phyloP scores from a whole-genome alignment of 2,113 vertebrate species.

The Lipophrys pholis region DNA sequence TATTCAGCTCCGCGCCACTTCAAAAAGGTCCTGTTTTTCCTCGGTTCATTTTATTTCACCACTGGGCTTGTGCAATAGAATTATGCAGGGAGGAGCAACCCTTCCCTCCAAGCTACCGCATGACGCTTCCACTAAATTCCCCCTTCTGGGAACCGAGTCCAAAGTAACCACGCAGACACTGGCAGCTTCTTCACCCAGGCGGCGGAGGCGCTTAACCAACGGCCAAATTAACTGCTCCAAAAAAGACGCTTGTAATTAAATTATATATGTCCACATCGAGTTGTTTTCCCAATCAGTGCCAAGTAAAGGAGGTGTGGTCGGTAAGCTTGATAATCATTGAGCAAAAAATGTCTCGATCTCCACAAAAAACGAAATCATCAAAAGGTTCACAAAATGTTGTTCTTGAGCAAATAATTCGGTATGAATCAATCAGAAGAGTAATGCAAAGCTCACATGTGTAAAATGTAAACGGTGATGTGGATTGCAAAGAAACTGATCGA shows the following conservation, averaged over 20 bases:
- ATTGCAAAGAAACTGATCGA: too few relatives aligned
- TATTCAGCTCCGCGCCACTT: slow-evolving; percentile 57
- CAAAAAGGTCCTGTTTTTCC: slow-evolving; percentile 64
- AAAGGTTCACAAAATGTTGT: too few relatives aligned
- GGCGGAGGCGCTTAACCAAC: neutral
- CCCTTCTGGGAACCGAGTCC: slow-evolving; percentile 29
- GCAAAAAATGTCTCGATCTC: too few relatives aligned
- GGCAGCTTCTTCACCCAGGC: slow-evolving; percentile 3
- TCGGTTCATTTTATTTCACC: slow-evolving; percentile 48
- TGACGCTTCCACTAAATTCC: slow-evolving; percentile 32
- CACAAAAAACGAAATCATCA: too few relatives aligned
- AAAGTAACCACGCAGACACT: slow-evolving; percentile 9
- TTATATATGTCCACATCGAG: neutral
- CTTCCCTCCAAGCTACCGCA: slow-evolving; percentile 38
- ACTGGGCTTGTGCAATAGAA: slow-evolving; percentile 47
- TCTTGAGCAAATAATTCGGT: too few relatives aligned
- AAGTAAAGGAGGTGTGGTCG: too few relatives aligned
- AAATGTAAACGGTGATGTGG: too few relatives aligned
- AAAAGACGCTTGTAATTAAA: neutral
- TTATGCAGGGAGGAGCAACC: slow-evolving; percentile 57
- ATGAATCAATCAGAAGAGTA: too few relatives aligned
- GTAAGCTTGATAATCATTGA: too few relatives aligned
- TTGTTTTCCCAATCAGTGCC: too few relatives aligned
- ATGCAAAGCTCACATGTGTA: too few relatives aligned
- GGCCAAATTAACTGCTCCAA: neutral